phyloP scores from a whole-genome alignment of 2,113 vertebrate species.

The Ptychochromis oligacanthus region DNA sequence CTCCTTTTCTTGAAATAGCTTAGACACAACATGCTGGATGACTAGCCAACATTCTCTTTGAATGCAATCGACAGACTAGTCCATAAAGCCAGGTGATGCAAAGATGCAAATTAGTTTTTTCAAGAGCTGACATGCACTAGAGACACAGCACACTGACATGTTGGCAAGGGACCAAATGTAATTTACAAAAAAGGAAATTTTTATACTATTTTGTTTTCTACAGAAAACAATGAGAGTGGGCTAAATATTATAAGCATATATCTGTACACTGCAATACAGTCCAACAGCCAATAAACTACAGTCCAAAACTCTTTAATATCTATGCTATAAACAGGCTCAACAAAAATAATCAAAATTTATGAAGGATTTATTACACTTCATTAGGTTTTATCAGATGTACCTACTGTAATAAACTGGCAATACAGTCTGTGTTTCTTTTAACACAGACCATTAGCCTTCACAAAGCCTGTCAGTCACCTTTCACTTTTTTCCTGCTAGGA shows the following conservation, averaged over 20 bases:
- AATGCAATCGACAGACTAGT: not conserved
- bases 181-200: not conserved
- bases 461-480: too few relatives aligned
- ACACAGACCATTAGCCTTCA: too few relatives aligned
- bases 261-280: not conserved
- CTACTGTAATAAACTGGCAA: too few relatives aligned
- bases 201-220: not conserved
- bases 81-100: slow-evolving; percentile 4
- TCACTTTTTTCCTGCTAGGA: not conserved
- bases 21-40: too few relatives aligned
- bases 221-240: not conserved
- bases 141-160: not conserved
- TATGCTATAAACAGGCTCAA: too few relatives aligned
- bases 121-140: not conserved
- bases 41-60: not conserved
- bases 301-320: too few relatives aligned
- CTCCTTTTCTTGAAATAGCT: too few relatives aligned
- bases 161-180: not conserved
- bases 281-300: not conserved
- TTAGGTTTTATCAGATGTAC: too few relatives aligned
- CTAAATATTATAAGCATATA: not conserved
- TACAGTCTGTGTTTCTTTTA: too few relatives aligned
- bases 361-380: too few relatives aligned
- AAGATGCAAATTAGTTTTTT: not conserved
- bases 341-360: too few relatives aligned